Evolutionary conservation across 2,888 invertebrate genomes (phyloP).

Genomic region (Monochamus alternatus): DNA sequence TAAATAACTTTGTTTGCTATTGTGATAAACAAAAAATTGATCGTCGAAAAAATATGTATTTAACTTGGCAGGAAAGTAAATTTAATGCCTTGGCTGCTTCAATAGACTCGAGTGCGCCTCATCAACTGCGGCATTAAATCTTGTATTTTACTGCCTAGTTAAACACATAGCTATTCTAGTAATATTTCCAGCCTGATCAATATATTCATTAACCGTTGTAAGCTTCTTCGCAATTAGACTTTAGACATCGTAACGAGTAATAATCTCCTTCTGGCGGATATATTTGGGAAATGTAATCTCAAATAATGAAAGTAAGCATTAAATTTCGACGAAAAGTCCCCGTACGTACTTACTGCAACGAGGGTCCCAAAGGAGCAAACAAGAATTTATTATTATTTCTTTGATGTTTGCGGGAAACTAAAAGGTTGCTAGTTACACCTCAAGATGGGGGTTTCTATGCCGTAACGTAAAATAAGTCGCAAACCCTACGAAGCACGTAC

Average conservation of each 20-base stretch:
- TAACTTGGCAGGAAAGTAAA: no score
- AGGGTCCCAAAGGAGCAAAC: conserved; percentile 38
- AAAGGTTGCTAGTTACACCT: not conserved
- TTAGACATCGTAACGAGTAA: conserved; percentile 26
- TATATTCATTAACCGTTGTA: no score
- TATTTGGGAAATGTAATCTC: conserved; percentile 49
- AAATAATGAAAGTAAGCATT: conserved; percentile 50
- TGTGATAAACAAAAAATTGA: no score
- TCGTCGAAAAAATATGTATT: no score
- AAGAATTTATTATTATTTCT: conserved; percentile 29
- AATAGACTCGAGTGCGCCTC: no score
- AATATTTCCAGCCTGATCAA: no score
- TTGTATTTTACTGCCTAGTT: no score
- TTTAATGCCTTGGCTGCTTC: no score
- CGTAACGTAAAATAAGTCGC: not conserved
- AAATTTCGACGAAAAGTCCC: conserved; percentile 42
- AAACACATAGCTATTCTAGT: no score
- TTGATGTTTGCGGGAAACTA: conserved; percentile 24
- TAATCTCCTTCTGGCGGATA: conserved; percentile 46
- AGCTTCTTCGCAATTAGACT: no score
- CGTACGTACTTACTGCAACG: conserved; percentile 47
- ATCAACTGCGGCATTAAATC: no score
- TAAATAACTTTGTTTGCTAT: no score
- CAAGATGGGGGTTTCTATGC: not conserved
- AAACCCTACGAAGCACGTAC: not conserved